Evolutionary conservation across 2,888 invertebrate species (phyloP).

Genomic region (Charanyca ferruginea): DNA sequence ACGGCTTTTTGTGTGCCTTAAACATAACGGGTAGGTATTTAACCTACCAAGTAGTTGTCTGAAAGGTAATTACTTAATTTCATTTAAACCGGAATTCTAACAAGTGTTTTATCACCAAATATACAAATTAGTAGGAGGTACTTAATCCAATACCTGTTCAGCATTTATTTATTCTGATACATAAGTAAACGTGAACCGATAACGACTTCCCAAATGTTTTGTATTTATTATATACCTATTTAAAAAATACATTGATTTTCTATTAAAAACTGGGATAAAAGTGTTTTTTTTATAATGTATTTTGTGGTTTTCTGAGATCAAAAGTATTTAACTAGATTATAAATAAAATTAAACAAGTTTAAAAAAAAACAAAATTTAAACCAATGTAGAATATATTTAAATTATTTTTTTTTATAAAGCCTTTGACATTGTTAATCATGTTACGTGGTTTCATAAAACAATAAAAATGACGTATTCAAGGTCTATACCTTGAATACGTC

Average conservation of each 20-base stretch:
- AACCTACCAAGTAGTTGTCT: neutral
- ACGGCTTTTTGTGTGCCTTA: neutral
- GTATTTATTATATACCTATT: neutral
- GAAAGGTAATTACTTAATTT: neutral
- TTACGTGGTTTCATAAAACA: neutral
- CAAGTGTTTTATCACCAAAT: conserved; percentile 7
- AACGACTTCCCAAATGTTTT: neutral
- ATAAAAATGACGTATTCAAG: neutral
- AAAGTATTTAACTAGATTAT: no score
- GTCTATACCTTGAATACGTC: no score
- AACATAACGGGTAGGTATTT: neutral
- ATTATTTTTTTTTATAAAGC: neutral
- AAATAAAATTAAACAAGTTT: neutral
- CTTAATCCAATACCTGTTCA: conserved; percentile 8
- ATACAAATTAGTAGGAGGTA: conserved; percentile 5
- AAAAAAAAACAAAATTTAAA: neutral
- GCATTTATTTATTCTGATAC: conserved; percentile 3
- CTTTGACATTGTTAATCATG: neutral
- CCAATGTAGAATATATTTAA: neutral
- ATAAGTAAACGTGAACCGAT: neutral
- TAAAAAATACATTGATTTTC: no score
- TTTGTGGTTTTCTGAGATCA: no score
- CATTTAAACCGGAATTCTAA: conserved; percentile 4
- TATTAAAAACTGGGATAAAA: neutral
- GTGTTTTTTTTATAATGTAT: neutral